Base-by-base conservation (phyloP, 92 coral and sea anemone genomes). In the Epizoanthus illoricatus region DNA sequence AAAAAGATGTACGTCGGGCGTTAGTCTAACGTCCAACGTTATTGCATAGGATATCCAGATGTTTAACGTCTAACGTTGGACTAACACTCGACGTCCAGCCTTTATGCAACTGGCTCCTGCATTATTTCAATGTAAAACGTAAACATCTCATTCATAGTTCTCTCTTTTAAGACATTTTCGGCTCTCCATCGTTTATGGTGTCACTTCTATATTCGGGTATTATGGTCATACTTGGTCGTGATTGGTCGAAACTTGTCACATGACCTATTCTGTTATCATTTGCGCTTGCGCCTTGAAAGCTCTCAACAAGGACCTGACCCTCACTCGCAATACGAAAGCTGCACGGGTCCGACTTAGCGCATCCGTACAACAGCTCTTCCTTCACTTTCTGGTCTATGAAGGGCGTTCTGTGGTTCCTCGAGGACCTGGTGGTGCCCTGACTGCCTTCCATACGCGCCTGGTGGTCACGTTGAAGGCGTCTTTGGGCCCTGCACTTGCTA, bases 401-500 rank as follows among this genome's bases (percentile, higher is more conserved):
- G 16, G 86, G 81, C 68, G 76, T 84, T 8, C 93, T 88, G 40
- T 49, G 71, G 52, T 20, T 67, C 72, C 88, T 83, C 69, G 88
- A 71, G 33, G 86, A 61, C 76, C 89, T 67, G 20, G 66, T 66
- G 47, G 82, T 57, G 9, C 33, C 62, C 40, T 83, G 75, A 24
- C 74, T 12, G 28, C 74, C 79, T 42, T 89, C 89, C 13, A 85
- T 78, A 52, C 80, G 86, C 47, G 94, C 92, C 75, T 87, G 91
- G 17, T 91, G 92, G 65, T 93, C 98, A 20, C 98, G 94, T 12
- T 91, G 98, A 11, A 93, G 65, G 49, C 99, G 81, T 23, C 99
- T 88, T 84, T 96, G 99, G 1, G 99, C 97, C n/a, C 99, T 94
- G 66, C 99, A 96, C 76, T 96, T 96, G 81, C 98, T 91, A 84